Evolutionary conservation across 2,113 vertebrate genomes (phyloP), one percentile per base, ranked within the genome.

Genomic region (Australoheros scitulus): DNA sequence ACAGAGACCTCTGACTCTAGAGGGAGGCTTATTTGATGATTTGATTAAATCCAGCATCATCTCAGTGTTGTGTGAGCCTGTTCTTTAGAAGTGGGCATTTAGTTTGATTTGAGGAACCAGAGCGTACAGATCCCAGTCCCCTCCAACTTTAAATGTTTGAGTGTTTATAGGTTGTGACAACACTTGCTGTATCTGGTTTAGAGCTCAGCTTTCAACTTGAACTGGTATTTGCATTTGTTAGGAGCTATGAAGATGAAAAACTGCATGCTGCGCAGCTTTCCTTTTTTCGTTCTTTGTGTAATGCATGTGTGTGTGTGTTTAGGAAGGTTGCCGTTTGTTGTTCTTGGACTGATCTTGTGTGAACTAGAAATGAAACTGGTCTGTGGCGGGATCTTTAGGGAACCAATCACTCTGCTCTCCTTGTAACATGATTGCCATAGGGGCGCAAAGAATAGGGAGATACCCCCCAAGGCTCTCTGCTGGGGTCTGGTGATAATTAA

Each of bases 341-440:
- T 88, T 93, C 65, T 88, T 93, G 85, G 86, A 91, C 55, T 85
- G 52, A 17, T 76, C 74, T 85, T 56, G 41, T 78, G 81, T 91
- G 83, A 86, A 60, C 70, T 58, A 36, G 60, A 93, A 94, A 94
- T 93, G 13, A 87, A 91, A 92, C n/a, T 92, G 87, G 78, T 91
- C 84, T 93, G 88, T 70, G 80, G 50, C 68, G 78, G 65, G 52
- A 47, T 80, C 87, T 88, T 83, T 63, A 26, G 24, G 24, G 68
- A 61, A 10, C 9, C 36, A 11, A 26, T 20, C 57, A 15, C 18
- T 74, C 11, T 5, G 3, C 58, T 41, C 65, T 20, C 43, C 75
- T 70, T 14, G 6, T 64, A 78, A 24, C 9, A 47, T 92, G 84
- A 93, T 79, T 86, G 88, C 92, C 92, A 91, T 75, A 36, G 18